Evolutionary conservation across 2,113 vertebrate species (phyloP).

Genomic region (Dendropsophus ebraccatus): DNA sequence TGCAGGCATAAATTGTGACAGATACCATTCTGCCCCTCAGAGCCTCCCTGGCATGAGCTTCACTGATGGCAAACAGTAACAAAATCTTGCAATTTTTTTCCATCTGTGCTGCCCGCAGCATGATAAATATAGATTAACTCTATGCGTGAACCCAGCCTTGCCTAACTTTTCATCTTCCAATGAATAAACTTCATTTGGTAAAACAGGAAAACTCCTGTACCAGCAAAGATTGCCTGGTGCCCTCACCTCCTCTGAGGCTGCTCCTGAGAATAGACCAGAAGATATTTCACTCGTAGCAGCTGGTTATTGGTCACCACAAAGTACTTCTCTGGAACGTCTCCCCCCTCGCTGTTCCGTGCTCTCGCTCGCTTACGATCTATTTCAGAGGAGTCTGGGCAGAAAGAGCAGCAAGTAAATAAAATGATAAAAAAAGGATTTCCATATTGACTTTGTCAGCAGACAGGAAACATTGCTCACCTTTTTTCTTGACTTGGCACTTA

Average conservation of each 20-base stretch:
- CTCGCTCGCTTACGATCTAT: conserved; percentile 88
- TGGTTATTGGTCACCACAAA: conserved; percentile 98
- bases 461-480: conserved; percentile 76
- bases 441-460: not conserved
- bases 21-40: no score
- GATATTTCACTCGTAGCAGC: conserved; percentile 91
- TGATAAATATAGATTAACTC: no score
- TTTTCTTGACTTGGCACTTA: conserved; percentile 93
- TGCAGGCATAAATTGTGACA: no score
- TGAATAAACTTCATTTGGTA: no score
- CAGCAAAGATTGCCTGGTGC: not conserved
- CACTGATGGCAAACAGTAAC: no score
- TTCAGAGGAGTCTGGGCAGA: conserved; percentile 83
- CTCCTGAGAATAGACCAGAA: conserved; percentile 93
- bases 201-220: no score
- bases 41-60: no score
- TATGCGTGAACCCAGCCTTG: no score
- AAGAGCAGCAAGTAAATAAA: not conserved
- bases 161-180: no score
- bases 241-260: conserved; percentile 83
- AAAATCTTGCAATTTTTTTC: no score
- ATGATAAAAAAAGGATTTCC: not conserved
- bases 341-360: conserved; percentile 92
- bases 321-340: conserved; percentile 94
- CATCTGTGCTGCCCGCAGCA: no score